phyloP scores from a whole-genome alignment of 2,797 vertebrate species.

The Phaenicophaeus curvirostris region DNA sequence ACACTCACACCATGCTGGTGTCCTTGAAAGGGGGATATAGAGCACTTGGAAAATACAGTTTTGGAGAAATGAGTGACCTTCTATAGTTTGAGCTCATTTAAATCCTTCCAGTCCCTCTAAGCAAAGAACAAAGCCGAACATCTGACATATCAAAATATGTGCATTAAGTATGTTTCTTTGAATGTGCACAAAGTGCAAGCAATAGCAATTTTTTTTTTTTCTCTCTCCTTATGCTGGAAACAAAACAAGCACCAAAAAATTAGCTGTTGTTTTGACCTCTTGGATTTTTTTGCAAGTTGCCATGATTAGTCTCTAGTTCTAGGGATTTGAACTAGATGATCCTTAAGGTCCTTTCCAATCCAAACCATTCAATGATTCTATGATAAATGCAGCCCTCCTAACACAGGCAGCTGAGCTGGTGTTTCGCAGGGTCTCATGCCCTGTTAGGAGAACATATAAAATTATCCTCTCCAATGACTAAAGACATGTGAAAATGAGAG shows the following conservation, averaged over 20 bases:
- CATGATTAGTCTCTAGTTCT: background rate
- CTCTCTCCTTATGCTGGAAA: background rate
- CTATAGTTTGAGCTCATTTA: background rate
- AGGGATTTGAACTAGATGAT: too few relatives aligned
- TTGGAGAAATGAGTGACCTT: background rate
- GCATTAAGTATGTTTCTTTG: background rate
- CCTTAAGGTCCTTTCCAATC: too few relatives aligned
- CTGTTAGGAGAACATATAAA: background rate
- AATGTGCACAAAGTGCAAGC: background rate
- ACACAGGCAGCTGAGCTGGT: background rate
- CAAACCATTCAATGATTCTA: too few relatives aligned
- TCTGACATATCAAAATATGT: background rate
- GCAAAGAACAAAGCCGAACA: background rate
- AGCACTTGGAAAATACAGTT: background rate
- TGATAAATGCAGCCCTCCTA: background rate
- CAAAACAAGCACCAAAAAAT: background rate
- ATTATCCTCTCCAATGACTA: background rate
- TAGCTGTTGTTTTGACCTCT: background rate
- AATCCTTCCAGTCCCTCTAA: background rate
- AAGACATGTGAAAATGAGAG: background rate
- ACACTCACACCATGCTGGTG: background rate
- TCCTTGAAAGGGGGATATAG: accelerated
- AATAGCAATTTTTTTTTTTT: accelerated
- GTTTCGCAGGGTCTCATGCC: background rate
- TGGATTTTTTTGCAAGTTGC: background rate